phyloP scores from a whole-genome alignment of 2,888 invertebrate species.

The Brachypterus glaber region DNA sequence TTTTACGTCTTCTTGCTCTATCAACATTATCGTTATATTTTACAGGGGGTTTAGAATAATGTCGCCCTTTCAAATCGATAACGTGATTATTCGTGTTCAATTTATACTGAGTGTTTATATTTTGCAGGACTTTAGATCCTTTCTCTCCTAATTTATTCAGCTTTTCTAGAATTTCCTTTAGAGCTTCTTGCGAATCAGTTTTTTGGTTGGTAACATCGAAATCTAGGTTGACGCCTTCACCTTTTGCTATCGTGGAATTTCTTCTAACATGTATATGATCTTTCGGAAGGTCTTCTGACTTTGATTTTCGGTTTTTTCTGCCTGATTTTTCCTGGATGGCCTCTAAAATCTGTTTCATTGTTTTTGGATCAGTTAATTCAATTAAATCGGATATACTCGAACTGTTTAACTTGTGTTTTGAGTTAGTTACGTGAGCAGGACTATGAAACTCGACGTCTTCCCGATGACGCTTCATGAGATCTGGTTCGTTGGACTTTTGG shows the following conservation, averaged over 20 bases:
- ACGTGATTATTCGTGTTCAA: slow-evolving; percentile 9
- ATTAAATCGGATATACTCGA: slow-evolving; percentile 20
- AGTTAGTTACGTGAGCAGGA: slow-evolving; percentile 35
- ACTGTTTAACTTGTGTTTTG: slow-evolving; percentile 24
- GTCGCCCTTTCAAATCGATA: slow-evolving; percentile 28
- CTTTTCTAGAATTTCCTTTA: slow-evolving; percentile 49
- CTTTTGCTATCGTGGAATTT: slow-evolving; percentile 46
- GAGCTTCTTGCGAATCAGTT: slow-evolving; percentile 45
- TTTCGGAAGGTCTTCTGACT: not conserved
- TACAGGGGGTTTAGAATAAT: slow-evolving; percentile 32
- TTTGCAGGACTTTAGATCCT: slow-evolving; percentile 47
- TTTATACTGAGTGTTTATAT: slow-evolving; percentile 43
- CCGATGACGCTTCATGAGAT: slow-evolving; percentile 53
- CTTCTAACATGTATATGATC: slow-evolving; percentile 19
- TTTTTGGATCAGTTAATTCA: slow-evolving; percentile 34
- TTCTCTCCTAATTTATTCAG: slow-evolving; percentile 49
- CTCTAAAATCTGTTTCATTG: slow-evolving; percentile 31
- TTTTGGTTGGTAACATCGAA: slow-evolving; percentile 33
- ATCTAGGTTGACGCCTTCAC: slow-evolving; percentile 30
- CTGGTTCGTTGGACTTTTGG: slow-evolving; percentile 51
- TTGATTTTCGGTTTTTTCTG: slow-evolving; percentile 29
- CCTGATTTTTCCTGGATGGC: slow-evolving; percentile 26
- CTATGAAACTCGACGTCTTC: slow-evolving; percentile 55
- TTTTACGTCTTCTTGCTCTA: slow-evolving; percentile 35
- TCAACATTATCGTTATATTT: slow-evolving; percentile 32